Evolutionary conservation across 2,888 invertebrate genomes (phyloP).

Genomic region (Drosophila pseudotalamancana): DNA sequence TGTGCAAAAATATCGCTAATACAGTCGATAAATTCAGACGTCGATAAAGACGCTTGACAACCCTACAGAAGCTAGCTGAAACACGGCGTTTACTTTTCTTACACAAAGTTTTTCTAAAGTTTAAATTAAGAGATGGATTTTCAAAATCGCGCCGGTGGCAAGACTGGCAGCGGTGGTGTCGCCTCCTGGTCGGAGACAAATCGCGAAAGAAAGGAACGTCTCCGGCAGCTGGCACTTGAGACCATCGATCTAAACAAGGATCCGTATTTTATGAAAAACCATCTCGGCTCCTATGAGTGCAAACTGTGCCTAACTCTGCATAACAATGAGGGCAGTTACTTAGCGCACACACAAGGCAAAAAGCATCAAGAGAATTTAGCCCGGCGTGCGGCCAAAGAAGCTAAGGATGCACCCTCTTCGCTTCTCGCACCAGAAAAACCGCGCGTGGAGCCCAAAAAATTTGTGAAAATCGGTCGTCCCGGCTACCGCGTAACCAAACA

Average conservation of each 20-base stretch:
- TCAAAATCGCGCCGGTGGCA: slow-evolving; percentile 99
- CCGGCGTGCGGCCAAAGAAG: slow-evolving; percentile 98
- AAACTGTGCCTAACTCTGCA: slow-evolving; percentile 99
- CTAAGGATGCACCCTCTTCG: slow-evolving; percentile 97
- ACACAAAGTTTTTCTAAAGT: slow-evolving; percentile 7
- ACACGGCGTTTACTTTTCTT: slow-evolving; percentile 13
- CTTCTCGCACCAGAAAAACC: slow-evolving; percentile 97
- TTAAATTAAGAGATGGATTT: slow-evolving; percentile 92
- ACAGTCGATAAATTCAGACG: not conserved
- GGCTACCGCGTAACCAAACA: slow-evolving; percentile 99
- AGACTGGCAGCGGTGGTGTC: slow-evolving; percentile 99
- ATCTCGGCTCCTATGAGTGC: slow-evolving; percentile 99
- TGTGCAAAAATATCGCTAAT: not conserved
- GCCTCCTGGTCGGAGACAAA: slow-evolving; percentile 99
- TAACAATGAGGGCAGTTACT: slow-evolving; percentile 99
- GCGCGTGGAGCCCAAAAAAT: slow-evolving; percentile 98
- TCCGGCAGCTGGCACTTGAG: slow-evolving; percentile 97
- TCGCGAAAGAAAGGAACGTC: slow-evolving; percentile 96
- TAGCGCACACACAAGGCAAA: slow-evolving; percentile 99
- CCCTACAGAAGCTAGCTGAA: slow-evolving; percentile 3
- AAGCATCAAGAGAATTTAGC: slow-evolving; percentile 99
- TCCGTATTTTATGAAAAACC: slow-evolving; percentile 99
- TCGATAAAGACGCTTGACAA: not conserved
- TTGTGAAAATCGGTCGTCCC: slow-evolving; percentile 99
- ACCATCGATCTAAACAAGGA: slow-evolving; percentile 99